A percentile compares a stretch with the other conserved stretches of the same genome.
Evolutionary conservation across 2,797 vertebrate species (phyloP).

Genomic region (Odontamblyopus lacepedii): DNA sequence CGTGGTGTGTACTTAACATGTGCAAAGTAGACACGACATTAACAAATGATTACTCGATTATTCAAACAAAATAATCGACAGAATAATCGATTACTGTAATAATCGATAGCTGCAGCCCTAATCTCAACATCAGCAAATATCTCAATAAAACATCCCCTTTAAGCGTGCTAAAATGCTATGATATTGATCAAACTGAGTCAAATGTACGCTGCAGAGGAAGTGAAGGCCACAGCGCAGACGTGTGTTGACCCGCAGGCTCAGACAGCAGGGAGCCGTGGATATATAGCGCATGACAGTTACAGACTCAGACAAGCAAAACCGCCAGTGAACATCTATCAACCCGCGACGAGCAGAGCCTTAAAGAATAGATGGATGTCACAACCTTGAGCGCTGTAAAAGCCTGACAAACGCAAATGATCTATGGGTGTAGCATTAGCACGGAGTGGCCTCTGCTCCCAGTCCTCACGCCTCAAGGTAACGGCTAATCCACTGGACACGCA

Average conservation of each 20-base stretch:
- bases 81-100: no score
- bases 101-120: no score
- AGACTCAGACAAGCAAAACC: conserved; percentile 42
- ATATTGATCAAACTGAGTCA: neutral
- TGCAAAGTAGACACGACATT: no score
- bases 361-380: conserved; percentile 63
- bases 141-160: no score
- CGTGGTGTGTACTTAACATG: no score
- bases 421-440: conserved; percentile 51
- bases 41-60: no score
- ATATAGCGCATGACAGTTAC: conserved; percentile 46
- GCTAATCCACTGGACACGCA: conserved; percentile 45
- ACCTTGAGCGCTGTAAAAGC: conserved; percentile 66
- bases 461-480: conserved; percentile 31
- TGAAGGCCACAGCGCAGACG: conserved; percentile 1
- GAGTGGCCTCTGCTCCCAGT: conserved; percentile 32
- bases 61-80: no score
- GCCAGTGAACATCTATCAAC: conserved; percentile 65
- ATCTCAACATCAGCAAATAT: no score
- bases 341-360: conserved; percentile 54
- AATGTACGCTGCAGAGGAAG: neutral
- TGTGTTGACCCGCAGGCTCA: conserved; percentile 21
- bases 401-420: conserved; percentile 69
- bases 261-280: conserved; percentile 38
- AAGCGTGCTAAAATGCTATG: neutral